Percentiles rank a stretch among this genome's conserved stretches.
phyloP scores from a whole-genome alignment of 2,797 vertebrate genomes.

The Cirrhinus molitorella region DNA sequence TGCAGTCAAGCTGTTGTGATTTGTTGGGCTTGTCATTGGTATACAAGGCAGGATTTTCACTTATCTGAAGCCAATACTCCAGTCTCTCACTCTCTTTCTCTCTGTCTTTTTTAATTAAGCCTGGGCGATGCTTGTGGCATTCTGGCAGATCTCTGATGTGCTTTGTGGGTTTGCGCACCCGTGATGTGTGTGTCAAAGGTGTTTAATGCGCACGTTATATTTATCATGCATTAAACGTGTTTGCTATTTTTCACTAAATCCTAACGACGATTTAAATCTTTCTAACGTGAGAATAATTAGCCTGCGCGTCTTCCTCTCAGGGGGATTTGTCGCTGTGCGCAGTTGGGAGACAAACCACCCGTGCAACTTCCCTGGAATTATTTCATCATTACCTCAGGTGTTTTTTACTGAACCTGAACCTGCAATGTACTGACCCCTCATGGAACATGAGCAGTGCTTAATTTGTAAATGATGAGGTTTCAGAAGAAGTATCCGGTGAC shows the following conservation, averaged over 20 bases:
- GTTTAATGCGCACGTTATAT: background rate
- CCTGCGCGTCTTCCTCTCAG: background rate
- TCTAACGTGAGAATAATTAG: constrained; percentile 22
- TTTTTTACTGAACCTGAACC: constrained; percentile 23
- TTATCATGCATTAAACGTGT: constrained; percentile 40
- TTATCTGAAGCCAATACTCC: constrained; percentile 26
- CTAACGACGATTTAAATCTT: background rate
- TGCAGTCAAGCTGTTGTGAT: background rate
- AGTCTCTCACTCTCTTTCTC: constrained; percentile 9
- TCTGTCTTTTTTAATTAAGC: constrained; percentile 17
- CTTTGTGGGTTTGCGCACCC: background rate
- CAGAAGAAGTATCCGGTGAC: background rate
- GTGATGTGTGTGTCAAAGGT: constrained; percentile 4
- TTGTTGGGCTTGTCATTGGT: constrained; percentile 27
- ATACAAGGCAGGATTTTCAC: constrained; percentile 33
- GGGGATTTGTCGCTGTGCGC: constrained; percentile 8
- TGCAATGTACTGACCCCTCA: constrained; percentile 6
- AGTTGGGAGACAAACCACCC: background rate
- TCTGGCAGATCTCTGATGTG: constrained; percentile 19
- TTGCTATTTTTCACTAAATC: constrained; percentile 35
- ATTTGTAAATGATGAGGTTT: background rate
- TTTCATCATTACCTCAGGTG: constrained; percentile 12
- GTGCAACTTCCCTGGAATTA: constrained; percentile 15
- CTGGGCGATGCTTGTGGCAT: background rate
- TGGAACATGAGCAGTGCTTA: background rate